Conservation (phyloP, 2,797 vertebrate species). For the Rhinatrema bivittatum region DNA sequence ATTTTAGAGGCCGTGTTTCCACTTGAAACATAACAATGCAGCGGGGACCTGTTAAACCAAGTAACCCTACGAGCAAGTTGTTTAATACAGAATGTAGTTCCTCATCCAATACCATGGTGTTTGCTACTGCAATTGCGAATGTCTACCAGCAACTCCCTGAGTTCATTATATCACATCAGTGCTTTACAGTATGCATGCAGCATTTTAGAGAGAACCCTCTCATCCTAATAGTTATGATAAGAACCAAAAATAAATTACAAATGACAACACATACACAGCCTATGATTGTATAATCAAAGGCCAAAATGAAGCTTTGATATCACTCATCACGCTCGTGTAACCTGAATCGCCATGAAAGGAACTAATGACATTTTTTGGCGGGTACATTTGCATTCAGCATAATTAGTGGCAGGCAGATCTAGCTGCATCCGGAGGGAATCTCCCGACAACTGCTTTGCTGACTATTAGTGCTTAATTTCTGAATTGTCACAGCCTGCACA, state of each 20-base stretch:
- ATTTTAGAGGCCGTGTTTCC: too few relatives aligned
- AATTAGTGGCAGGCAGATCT: conserved; percentile 86
- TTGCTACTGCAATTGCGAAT: conserved; percentile 29
- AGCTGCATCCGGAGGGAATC: conserved; percentile 78
- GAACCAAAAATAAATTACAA: conserved; percentile 30
- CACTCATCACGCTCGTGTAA: conserved; percentile 19
- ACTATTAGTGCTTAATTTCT: conserved; percentile 92
- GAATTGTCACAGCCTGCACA: conserved; percentile 85
- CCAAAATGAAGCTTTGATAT: conserved; percentile 12
- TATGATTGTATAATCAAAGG: conserved; percentile 9
- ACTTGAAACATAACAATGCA: not conserved
- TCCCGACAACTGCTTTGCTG: conserved; percentile 84
- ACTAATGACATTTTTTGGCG: conserved; percentile 52
- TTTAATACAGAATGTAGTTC: conserved; percentile 12
- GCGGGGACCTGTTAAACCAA: conserved; percentile 30
- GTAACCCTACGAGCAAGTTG: not conserved
- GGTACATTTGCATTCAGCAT: conserved; percentile 80
- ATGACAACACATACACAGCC: not conserved
- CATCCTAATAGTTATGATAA: not conserved
- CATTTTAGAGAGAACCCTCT: too few relatives aligned
- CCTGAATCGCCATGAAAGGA: conserved; percentile 39
- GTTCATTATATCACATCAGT: too few relatives aligned
- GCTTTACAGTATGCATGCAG: too few relatives aligned
- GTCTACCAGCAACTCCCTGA: too few relatives aligned
- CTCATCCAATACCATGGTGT: conserved; percentile 3